phyloP scores from a whole-genome alignment of 2,797 vertebrate genomes.

The Neomorphus geoffroyi region DNA sequence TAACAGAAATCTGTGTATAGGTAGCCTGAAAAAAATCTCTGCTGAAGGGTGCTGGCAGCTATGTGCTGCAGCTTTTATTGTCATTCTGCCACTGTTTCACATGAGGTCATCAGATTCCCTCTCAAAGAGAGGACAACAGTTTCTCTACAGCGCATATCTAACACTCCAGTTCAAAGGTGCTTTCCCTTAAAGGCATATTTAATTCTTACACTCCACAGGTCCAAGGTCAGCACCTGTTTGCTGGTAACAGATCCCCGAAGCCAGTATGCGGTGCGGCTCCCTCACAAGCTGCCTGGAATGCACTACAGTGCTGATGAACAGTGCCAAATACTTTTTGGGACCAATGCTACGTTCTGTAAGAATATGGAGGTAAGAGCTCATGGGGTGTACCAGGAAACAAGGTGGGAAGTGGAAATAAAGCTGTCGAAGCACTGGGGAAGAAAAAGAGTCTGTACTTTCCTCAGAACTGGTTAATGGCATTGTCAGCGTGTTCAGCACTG shows the following conservation, averaged over 20 bases:
- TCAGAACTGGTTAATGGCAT: neutral
- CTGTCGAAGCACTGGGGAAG: neutral
- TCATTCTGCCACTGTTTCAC: neutral
- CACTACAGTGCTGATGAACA: constrained; percentile 95
- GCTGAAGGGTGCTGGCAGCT: neutral
- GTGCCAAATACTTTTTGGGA: constrained; percentile 97
- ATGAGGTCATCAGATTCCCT: neutral
- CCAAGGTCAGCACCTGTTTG: constrained; percentile 90
- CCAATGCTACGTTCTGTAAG: constrained; percentile 94
- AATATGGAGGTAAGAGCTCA: constrained; percentile 89
- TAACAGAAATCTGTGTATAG: neutral
- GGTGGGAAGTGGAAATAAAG: neutral
- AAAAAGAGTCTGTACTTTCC: neutral
- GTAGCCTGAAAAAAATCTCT: neutral
- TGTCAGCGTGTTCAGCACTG: neutral
- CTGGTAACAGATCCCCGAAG: constrained; percentile 89
- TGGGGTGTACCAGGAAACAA: neutral
- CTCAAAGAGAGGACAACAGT: neutral
- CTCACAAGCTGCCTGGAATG: constrained; percentile 95
- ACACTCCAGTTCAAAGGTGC: neutral
- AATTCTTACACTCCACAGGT: constrained; percentile 75
- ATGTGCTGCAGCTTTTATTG: neutral
- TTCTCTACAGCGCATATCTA: neutral
- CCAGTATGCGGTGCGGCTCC: constrained; percentile 82
- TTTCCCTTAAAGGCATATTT: neutral